A percentile compares a stretch with the other conserved stretches of the same genome.
Evolutionary conservation across 1,140 invertebrate genomes (phyloP).

Genomic region (Drosophila tropicalis): DNA sequence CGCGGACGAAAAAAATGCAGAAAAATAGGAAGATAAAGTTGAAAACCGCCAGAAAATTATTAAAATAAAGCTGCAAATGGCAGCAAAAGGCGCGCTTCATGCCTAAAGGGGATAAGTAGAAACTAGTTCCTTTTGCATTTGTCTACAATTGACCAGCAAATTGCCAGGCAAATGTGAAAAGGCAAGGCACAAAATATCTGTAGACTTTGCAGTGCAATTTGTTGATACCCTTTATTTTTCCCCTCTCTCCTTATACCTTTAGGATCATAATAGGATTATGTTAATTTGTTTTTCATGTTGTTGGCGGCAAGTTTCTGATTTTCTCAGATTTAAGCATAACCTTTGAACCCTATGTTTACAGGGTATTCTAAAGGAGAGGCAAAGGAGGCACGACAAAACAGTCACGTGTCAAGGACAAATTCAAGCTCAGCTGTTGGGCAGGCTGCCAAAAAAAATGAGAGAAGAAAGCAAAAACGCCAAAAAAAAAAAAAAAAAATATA

Average conservation of each 20-base stretch:
- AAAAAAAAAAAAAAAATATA: neutral
- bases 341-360: neutral
- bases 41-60: conserved; percentile 32
- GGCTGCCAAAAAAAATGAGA: conserved; percentile 38
- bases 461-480: neutral
- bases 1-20: conserved; percentile 12
- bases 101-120: neutral
- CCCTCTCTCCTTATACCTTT: too few relatives aligned
- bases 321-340: neutral
- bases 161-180: conserved; percentile 43
- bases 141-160: conserved; percentile 65
- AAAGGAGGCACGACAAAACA: conserved; percentile 19
- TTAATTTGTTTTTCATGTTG: too few relatives aligned
- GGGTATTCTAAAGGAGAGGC: neutral
- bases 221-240: neutral
- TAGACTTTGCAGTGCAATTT: neutral
- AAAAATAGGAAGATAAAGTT: conserved; percentile 54
- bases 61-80: conserved; percentile 29
- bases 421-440: conserved; percentile 43
- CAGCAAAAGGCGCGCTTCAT: conserved; percentile 1
- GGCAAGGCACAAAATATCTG: neutral
- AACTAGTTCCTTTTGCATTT: conserved; percentile 23
- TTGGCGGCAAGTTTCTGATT: neutral
- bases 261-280: too few relatives aligned
- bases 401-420: conserved; percentile 64